Base-by-base conservation (phyloP, 2,113 vertebrate species). In the Malurus melanocephalus region DNA sequence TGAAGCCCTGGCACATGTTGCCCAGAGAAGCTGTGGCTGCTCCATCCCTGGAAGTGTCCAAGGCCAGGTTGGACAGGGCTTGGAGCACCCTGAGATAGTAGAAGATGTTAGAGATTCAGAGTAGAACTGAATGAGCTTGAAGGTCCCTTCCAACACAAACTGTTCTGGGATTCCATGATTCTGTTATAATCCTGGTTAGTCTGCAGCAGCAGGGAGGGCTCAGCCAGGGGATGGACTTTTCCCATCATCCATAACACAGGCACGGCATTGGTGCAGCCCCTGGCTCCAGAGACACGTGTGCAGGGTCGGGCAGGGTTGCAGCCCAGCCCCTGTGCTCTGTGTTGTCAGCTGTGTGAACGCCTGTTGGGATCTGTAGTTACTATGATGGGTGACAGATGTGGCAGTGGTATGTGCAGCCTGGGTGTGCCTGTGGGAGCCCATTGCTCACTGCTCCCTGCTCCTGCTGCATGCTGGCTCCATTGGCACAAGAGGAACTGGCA, bases 401-500 rank as follows among this genome's bases (percentile, higher is more conserved):
- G 43, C 52, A 43, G 62, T 1, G 2, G 2, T 4, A 46, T 4
- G 2, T 20, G 46, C 0, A 0, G 65, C 85, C 60, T 0, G 0
- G 56, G 38, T 5, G 9, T 13, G 73, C 83, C 78, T 3, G 0
- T n/a, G 51, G 51, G 16, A 52, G 26, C 17, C 3, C 1, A 0
- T 0, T 3, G 17, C 1, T 21, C 11, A 2, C 17, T 20, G 2
- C 21, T 51, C 32, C 21, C 53, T 1, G 27, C 5, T 46, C 6
- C 77, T 6, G 21, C 35, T 2, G 0, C 4, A 2, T 0, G 7
- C 62, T 11, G 43, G 49, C 59, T 24, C 4, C 0, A 0, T 1
- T 15, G 64, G 30, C 48, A 18, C 14, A 0, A 0, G 49, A 8
- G 64, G 23, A 3, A 2, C 7, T 6, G 13, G 62, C 52, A 33